Evolutionary conservation across 2,888 invertebrate species (phyloP), one percentile per base, ranked within the genome.

Genomic region (Amblyjoppa proteus): DNA sequence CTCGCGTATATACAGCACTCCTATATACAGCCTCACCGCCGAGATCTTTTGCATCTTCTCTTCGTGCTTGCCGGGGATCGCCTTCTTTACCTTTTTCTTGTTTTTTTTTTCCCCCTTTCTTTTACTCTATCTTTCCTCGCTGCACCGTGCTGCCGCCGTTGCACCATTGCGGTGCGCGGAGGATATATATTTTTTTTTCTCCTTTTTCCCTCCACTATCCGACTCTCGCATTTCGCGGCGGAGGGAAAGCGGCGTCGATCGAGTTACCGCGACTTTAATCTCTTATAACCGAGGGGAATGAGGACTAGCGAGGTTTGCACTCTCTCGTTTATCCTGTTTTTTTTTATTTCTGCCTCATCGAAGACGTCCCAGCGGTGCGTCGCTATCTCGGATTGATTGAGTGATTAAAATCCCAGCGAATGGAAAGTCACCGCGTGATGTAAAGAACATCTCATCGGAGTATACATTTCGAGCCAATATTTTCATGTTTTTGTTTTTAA

Each of bases 251-350:
- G 38, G 31, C 77, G 49, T 78, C 77, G 77, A 81, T 81, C 81
- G 69, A 76, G 69, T 84, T 78, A 70, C 81, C 70, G 16, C 70
- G 81, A 81, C 64, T 84, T 84, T 69, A 73, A 81, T 84, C 73
- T 81, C 58, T 38, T 53, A 53, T 69, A 73, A 81, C 53, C 31
- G 16, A 11, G 20, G 51, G n/a, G 58, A 45, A 68, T 41, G 38
- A 16, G 56, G 34, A 41, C 64, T 70, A 34, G n/a, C 49, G 3
- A 53, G 45, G 51, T 34, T 49, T 78, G 51, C 73, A 73, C 70
- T 61, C 38, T 41, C 64, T 20, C 6, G 66, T 69, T 66, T 74
- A 68, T 69, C 61, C 41, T 41, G n/a, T 70, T 51, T 13, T 53
- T 41, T 38, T 51, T 2, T 56, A 4, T 53, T 78, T 6, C 66